Base-by-base conservation (phyloP, 2,888 invertebrate genomes). In the Limenitis camilla region DNA sequence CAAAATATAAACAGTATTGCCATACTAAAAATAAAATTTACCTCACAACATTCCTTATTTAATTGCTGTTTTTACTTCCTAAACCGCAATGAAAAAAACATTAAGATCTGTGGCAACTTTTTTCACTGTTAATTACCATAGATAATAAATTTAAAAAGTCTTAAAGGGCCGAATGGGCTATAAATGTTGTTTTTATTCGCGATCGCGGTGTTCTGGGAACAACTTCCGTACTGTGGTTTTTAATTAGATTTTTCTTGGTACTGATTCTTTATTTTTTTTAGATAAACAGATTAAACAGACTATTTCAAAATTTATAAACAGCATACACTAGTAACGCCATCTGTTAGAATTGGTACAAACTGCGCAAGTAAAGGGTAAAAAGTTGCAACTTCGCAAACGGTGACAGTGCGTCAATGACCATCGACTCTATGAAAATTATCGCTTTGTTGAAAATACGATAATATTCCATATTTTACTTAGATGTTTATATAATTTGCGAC, bases 61-160 rank as follows among this genome's bases (percentile, higher is more conserved):
- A 44, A 32, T 41, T 29, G 33, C 29, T 33, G 43, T 19, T 40
- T 48, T 49, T 46, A 46, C 42, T 36, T 36, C 49, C 36, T 39
- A 28, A 40, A 52, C 39, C 38, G 19, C 46, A 43, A 49, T 52
- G 49, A 52, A 56, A 46, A 46, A 42, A 48, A 47, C 39, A 52
- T 40, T 47, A 48, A 42, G 33, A 36, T 51, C 53, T 51, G 54
- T 48, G 41, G 40, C 46, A 47, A 42, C 41, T 44, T 43, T 55
- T 40, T 45, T 48, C 45, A 49, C 48, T 45, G 48, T 52, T 55
- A 55, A 55, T 55, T 52, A 42, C 55, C 41, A 28, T 40, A 55
- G 55, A 49, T 41, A 48, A 52, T 52, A 55, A 55, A 52, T 49
- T 49, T 55, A 36, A 53, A 49, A 42, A 45, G 50, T 44, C 33